These are phyloP conservation scores for Parus major DNA, from an alignment of 2,113 vertebrate species.

Conservation along the genomic window DNA sequence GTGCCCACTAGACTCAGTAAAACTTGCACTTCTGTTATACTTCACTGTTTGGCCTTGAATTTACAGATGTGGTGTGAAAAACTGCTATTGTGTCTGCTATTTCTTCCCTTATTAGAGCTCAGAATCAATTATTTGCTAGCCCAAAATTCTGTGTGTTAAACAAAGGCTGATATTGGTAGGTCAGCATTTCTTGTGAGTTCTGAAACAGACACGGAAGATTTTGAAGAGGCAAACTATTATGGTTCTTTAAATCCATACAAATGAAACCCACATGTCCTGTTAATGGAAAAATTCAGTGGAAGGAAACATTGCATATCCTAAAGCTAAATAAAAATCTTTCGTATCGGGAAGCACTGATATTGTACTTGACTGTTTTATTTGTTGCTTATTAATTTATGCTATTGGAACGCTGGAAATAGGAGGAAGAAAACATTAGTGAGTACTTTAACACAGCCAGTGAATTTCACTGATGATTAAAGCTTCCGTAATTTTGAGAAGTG, in stretches of 20 bases:
- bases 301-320: conserved; percentile 36
- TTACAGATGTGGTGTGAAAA: background rate
- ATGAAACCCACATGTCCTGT: conserved; percentile 13
- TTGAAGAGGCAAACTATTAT: conserved; percentile 7
- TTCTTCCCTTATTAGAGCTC: background rate
- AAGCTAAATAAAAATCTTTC: conserved; percentile 26
- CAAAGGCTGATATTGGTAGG: background rate
- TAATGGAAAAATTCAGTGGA: conserved; percentile 35
- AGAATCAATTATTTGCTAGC: background rate
- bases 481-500: background rate
- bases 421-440: background rate
- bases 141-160: background rate
- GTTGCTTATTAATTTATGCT: conserved; percentile 34
- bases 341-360: background rate
- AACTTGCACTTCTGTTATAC: background rate
- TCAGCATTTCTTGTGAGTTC: background rate
- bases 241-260: conserved; percentile 43
- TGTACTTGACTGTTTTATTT: background rate
- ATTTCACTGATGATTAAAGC: background rate
- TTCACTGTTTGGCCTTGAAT: background rate
- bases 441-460: background rate
- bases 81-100: background rate
- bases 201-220: background rate
- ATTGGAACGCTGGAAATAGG: background rate
- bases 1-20: background rate